phyloP scores from a whole-genome alignment of 2,113 vertebrate species.

The Cinclus cinclus region DNA sequence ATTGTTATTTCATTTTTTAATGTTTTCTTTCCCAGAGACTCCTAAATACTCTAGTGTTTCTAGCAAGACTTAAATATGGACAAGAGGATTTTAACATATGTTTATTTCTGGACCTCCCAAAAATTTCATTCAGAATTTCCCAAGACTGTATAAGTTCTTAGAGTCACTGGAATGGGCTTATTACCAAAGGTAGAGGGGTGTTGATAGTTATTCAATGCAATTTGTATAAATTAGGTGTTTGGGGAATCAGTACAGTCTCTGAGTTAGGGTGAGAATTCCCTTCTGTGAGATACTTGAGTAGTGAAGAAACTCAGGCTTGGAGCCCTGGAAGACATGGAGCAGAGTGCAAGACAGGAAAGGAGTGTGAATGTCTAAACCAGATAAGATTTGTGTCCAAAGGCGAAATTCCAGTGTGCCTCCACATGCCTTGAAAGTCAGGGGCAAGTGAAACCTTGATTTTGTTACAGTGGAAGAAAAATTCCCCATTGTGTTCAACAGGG shows the following conservation, averaged over 20 bases:
- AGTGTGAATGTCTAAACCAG: not conserved
- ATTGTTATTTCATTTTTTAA: not conserved
- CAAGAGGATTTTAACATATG: not conserved
- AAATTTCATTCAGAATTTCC: not conserved
- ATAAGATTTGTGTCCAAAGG: not conserved
- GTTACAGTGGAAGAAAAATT: not conserved
- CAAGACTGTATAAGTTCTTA: not conserved
- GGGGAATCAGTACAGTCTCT: not conserved
- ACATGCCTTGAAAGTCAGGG: not conserved
- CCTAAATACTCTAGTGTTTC: not conserved
- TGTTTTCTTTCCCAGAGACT: not conserved
- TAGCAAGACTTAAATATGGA: not conserved
- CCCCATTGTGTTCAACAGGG: not conserved
- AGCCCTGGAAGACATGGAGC: not conserved
- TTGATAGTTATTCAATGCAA: not conserved
- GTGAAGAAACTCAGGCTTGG: not conserved
- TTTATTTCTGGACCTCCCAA: not conserved
- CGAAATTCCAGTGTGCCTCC: not conserved
- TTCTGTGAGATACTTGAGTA: not conserved
- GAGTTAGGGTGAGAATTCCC: not conserved
- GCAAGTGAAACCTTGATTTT: conserved; percentile 14
- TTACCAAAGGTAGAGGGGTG: not conserved
- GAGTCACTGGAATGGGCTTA: not conserved
- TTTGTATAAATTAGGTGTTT: not conserved
- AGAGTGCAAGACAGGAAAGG: not conserved